Base-by-base conservation (phyloP, 1,140 invertebrate genomes). In the Dufourea novaeangliae region DNA sequence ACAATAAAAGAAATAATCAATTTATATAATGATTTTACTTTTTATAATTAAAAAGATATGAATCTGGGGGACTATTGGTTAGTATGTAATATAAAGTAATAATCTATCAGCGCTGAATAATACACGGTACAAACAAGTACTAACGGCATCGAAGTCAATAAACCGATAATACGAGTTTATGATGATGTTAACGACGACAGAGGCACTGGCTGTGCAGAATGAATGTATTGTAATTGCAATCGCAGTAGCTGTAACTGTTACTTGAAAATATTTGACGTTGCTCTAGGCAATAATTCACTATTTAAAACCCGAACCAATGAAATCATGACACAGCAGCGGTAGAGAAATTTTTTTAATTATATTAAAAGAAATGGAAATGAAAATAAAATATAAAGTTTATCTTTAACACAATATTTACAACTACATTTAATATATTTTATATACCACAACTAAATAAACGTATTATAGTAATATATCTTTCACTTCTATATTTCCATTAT, bases 91-190 rank as follows among this genome's bases (percentile, higher is more conserved):
- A 29, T 12, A 56, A 29, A 56, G 29, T 29, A 1, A 70, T 27
- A 61, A 59, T n/a, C 68, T 37, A 22, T 46, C 37, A 29, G n/a
- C 10, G 22, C 27, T 34, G 34, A 41, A 37, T 34, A 79, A 79
- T 46, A 12, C 32, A 12, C 41, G 12, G 14, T 3, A 44, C 10
- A 20, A 22, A 39, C 22, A 41, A 34, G 14, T 61, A 22, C 27
- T 37, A 74, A 41, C 52, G 22, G 37, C 25, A 11, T 14, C 34
- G 50, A 10, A 75, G 69, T 76, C 64, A 59, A 82, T 75, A 82
- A 80, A 59, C 59, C 64, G 50, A 80, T 80, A 76, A 80, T 75
- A 50, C 25, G 29, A 69, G 59, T 82, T 80, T 76, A 80, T 46
- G 66, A 69, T 25, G 41, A 69, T 41, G 78, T 61, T 32, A 27